Conservation (phyloP, 1,140 invertebrate genomes). For the Venturia canescens region DNA sequence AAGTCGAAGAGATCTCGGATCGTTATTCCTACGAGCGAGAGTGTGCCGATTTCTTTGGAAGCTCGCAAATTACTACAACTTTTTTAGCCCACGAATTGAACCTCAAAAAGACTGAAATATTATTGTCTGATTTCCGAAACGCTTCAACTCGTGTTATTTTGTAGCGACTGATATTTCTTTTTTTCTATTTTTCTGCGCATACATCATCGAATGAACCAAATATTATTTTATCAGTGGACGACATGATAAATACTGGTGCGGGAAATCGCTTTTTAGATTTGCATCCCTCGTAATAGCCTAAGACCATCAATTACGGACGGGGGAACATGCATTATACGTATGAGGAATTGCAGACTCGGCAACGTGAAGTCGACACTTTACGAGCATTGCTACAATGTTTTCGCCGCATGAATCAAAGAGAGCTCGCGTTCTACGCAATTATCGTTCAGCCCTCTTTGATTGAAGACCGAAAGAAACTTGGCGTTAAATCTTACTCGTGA, state of each 20-base stretch:
- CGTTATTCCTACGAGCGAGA: neutral
- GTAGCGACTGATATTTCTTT: too few species aligned
- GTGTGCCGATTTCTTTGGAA: too few species aligned
- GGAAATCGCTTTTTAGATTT: neutral
- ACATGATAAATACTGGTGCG: too few species aligned
- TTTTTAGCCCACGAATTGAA: too few species aligned
- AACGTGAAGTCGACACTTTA: neutral
- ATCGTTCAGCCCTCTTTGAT: neutral
- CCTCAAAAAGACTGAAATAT: too few species aligned
- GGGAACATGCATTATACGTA: neutral
- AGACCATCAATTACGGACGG: slow-evolving; percentile 15
- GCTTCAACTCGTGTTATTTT: too few species aligned
- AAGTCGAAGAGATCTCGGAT: neutral
- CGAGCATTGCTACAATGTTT: neutral
- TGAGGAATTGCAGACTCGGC: neutral
- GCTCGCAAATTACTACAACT: too few species aligned
- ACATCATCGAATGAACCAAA: too few species aligned
- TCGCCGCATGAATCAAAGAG: neutral
- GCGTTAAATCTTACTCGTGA: neutral
- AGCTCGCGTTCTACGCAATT: neutral
- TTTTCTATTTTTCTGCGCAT: too few species aligned
- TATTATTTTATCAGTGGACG: too few species aligned
- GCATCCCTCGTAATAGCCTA: neutral
- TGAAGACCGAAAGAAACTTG: neutral
- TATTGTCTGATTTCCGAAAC: too few species aligned